A percentile compares a stretch with the other conserved stretches of the same genome.
Evolutionary conservation across 2,113 vertebrate species (phyloP).

Genomic region (Acrocephalus arundinaceus): DNA sequence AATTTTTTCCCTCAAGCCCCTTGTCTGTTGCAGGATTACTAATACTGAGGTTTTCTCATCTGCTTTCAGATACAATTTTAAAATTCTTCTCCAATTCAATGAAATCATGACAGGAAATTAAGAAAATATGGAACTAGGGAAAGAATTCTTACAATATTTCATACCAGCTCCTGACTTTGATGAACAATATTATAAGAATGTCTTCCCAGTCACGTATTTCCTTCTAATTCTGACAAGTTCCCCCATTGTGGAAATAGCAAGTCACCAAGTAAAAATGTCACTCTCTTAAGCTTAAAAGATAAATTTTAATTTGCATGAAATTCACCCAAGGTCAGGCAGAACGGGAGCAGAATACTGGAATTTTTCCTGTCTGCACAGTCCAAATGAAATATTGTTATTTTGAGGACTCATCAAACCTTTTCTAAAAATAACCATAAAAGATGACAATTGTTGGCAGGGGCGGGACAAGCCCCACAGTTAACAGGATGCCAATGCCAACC

Average conservation of each 20-base stretch:
- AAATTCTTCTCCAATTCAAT: background rate
- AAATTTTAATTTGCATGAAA: background rate
- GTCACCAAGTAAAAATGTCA: background rate
- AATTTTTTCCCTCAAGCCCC: background rate
- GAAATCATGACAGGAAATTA: background rate
- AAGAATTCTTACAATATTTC: background rate
- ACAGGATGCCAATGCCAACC: background rate
- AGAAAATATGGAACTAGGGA: background rate
- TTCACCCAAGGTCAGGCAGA: background rate
- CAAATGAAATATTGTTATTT: background rate
- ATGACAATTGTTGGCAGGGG: background rate
- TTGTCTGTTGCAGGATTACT: background rate
- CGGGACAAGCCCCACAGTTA: background rate
- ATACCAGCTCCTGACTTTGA: background rate
- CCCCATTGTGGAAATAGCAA: background rate
- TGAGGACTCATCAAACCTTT: background rate
- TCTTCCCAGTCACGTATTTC: background rate
- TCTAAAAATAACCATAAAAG: conserved; percentile 11
- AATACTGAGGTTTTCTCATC: background rate
- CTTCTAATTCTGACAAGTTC: background rate
- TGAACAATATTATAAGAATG: background rate
- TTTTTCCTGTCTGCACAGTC: background rate
- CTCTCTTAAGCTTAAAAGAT: background rate
- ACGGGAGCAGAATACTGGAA: background rate
- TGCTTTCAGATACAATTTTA: background rate